Evolutionary conservation across 2,113 vertebrate genomes (phyloP), one percentile per base, ranked within the genome.

Genomic region (Tringa solitaria): DNA sequence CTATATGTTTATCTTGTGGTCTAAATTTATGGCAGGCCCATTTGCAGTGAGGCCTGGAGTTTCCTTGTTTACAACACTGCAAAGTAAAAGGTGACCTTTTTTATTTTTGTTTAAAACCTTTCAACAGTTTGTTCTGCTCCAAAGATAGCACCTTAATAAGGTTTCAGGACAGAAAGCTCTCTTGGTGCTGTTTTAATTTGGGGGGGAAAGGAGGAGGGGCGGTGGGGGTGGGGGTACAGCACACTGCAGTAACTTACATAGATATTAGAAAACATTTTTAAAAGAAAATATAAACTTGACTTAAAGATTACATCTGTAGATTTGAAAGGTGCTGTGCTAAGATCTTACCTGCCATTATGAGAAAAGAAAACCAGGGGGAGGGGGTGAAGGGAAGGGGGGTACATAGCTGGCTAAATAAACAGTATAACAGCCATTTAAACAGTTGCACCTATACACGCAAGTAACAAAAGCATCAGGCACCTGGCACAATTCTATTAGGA

Each of bases 401-500:
- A 90, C 81, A 60, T 27, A 69, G 72, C 94, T 84, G 91, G 69
- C 87, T 97, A 94, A 97, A 97, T 70, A 97, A 97, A 95, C 96
- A 96, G 84, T 97, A 97, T 94, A 96, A 88, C 73, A 96, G 35
- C 82, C 94, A 37, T 95, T 98, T 97, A 95, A 96, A 97, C 97
- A 98, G 96, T 98, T 96, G 78, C 74, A 98, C 92, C 96, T 97
- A 90, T 68, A 92, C 63, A 73, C 76, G 92, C 95, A 96, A 96
- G 95, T 83, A 97, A 98, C 95, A 98, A 98, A 98, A 97, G 85
- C 98, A 57, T 83, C 92, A 97, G 87, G 48, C 97, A 97, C 97
- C 97, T 98, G 98, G 96, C 85, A 72, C 96, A 93, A 26, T 94
- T 97, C 96, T 95, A 33, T 95, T 96, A 97, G 97, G 96, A 96